phyloP scores from a whole-genome alignment of 2,888 invertebrate genomes.

The Drosophila atripex region DNA sequence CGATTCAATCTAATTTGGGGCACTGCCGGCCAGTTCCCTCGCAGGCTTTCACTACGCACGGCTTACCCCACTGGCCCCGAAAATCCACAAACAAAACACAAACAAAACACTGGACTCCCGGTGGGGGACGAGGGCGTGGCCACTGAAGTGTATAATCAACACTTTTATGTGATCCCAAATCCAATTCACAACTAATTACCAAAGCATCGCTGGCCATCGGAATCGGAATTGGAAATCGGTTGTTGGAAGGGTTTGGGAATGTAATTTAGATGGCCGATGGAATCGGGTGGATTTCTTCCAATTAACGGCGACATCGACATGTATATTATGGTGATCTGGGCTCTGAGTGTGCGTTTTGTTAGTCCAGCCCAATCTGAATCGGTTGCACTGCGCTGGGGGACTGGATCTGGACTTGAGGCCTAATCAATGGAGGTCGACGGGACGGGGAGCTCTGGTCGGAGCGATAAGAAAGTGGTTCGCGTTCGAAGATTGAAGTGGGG shows the following conservation, averaged over 20 bases:
- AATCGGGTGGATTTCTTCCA: constrained; percentile 45
- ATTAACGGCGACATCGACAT: constrained; percentile 66
- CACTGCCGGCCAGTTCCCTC: constrained; percentile 27
- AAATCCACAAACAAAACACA: constrained; percentile 44
- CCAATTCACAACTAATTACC: constrained; percentile 75
- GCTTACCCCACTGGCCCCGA: constrained; percentile 62
- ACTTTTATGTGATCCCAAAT: constrained; percentile 76
- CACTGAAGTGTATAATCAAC: constrained; percentile 64
- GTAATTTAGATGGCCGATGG: constrained; percentile 9
- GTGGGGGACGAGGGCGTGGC: constrained; percentile 25
- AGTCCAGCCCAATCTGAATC: constrained; percentile 56
- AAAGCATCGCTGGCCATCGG: constrained; percentile 53
- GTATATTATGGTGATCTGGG: constrained; percentile 36
- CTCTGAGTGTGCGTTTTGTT: constrained; percentile 13
- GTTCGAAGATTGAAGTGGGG: no score
- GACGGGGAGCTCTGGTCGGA: no score
- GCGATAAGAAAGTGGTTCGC: constrained; percentile 43
- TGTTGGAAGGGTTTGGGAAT: constrained; percentile 23
- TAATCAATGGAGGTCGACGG: constrained; percentile 46
- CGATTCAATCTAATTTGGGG: no score
- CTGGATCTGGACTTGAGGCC: background rate
- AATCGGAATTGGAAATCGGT: constrained; percentile 23
- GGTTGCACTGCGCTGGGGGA: constrained; percentile 50
- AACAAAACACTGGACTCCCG: constrained; percentile 63
- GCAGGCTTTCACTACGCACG: constrained; percentile 61